Base-by-base conservation (phyloP, 1,140 invertebrate genomes). In the Bombus affinis region DNA sequence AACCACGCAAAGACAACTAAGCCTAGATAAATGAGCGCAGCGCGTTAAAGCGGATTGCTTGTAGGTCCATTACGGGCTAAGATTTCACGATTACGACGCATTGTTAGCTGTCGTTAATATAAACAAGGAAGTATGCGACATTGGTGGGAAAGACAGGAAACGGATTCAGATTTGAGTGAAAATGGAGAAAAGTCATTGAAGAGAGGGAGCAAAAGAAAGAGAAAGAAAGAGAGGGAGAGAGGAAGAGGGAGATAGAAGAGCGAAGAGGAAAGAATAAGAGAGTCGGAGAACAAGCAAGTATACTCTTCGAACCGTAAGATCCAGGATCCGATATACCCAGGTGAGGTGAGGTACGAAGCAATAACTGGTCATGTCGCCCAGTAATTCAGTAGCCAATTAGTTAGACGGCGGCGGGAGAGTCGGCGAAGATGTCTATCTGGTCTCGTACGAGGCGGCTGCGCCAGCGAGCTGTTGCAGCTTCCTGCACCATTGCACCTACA, bases 311-410 rank as follows among this genome's bases (percentile, higher is more conserved):
- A 85, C 74, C 77, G 84, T 83, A 83, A 92, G 90, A 92, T 91
- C 65, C 87, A 85, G 83, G 75, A 84, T 89, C 84, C 85, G 90
- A 91, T 91, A 91, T 85, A 88, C 53, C 65, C 75, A 59, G 79
- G 39, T 68, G 90, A 92, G 91, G 86, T 89, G 85, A 91, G 90
- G 89, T 90, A 92, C 89, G 90, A 90, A 92, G 92, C 92, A 92
- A 92, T 93, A 93, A 93, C 90, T 92, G 87, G 86, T 91, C 92
- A 90, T 93, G 91, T 93, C 89, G 91, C 86, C 90, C 90, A 91
- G 90, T 93, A 93, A 93, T 93, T 93, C 93, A 93, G 92, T 93
- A 93, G 93, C 93, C 93, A 93, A 93, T 93, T 93, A 93, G 93
- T 93, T 93, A 92, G 91, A 91, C 90, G 91, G 89, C 91, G 86